Evolutionary conservation across 2,797 vertebrate genomes (phyloP).

Genomic region (Florisuga fusca): DNA sequence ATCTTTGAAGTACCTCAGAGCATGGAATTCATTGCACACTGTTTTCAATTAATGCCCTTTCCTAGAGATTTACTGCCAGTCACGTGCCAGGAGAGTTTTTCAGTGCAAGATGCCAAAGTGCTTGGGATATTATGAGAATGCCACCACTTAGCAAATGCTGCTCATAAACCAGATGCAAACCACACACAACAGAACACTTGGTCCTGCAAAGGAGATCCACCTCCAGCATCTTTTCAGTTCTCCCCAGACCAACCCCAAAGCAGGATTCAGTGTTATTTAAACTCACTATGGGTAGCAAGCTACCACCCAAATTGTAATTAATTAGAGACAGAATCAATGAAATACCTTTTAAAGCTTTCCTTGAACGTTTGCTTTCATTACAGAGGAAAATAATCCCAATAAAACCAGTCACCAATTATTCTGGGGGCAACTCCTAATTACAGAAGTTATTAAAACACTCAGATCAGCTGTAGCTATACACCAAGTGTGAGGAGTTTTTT

Average conservation of each 20-base stretch:
- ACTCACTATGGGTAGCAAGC: neutral
- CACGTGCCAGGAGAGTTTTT: conserved; percentile 41
- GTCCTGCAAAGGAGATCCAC: conserved; percentile 13
- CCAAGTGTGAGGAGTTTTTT: neutral
- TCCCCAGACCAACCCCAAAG: neutral
- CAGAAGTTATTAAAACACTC: neutral
- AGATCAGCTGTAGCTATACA: neutral
- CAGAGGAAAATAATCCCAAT: neutral
- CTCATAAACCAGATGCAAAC: neutral
- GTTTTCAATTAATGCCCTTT: conserved; percentile 68
- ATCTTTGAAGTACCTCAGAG: conserved; percentile 62
- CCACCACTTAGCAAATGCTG: neutral
- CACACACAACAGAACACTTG: neutral
- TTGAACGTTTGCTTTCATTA: neutral
- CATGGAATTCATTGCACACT: conserved; percentile 64
- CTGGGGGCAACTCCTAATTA: neutral
- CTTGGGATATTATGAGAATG: conserved; percentile 35
- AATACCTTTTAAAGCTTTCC: neutral
- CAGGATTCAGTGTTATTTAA: neutral
- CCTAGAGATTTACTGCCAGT: conserved; percentile 1
- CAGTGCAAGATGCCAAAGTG: conserved; percentile 70
- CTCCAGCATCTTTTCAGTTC: neutral
- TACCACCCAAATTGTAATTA: neutral
- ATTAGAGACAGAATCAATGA: neutral
- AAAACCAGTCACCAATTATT: neutral